A percentile compares a stretch with the other conserved stretches of the same genome.
These are phyloP conservation scores for Azemiops feae DNA, from an alignment of 2,113 vertebrate species.

Conservation along the genomic window DNA sequence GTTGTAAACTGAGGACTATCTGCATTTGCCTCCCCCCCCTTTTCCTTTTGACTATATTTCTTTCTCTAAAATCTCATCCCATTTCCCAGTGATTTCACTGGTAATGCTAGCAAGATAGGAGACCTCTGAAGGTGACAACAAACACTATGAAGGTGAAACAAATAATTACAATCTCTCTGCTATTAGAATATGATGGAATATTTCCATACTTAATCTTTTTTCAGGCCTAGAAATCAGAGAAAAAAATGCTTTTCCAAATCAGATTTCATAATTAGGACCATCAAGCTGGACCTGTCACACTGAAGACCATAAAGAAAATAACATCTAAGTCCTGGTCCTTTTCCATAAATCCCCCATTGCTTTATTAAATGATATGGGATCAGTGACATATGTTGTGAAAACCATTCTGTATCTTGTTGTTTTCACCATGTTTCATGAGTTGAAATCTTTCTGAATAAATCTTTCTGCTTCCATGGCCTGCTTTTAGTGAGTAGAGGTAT, in stretches of 20 bases:
- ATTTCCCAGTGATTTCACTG: not conserved
- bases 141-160: not conserved
- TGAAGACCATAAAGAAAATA: not conserved
- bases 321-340: not conserved
- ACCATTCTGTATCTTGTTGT: no score
- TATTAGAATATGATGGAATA: not conserved
- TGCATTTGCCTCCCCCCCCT: not conserved
- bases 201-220: not conserved
- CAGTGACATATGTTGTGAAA: no score
- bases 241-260: not conserved
- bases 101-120: not conserved
- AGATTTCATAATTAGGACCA: not conserved
- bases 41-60: no score
- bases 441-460: no score
- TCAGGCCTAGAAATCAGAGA: not conserved
- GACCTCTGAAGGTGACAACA: not conserved
- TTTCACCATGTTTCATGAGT: no score
- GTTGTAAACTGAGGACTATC: no score
- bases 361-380: no score
- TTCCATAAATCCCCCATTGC: not conserved
- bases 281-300: not conserved
- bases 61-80: not conserved
- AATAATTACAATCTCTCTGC: not conserved
- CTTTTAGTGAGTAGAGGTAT: no score
- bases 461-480: no score